Evolutionary conservation across 2,888 invertebrate genomes (phyloP).

Genomic region (Charanyca ferruginea): DNA sequence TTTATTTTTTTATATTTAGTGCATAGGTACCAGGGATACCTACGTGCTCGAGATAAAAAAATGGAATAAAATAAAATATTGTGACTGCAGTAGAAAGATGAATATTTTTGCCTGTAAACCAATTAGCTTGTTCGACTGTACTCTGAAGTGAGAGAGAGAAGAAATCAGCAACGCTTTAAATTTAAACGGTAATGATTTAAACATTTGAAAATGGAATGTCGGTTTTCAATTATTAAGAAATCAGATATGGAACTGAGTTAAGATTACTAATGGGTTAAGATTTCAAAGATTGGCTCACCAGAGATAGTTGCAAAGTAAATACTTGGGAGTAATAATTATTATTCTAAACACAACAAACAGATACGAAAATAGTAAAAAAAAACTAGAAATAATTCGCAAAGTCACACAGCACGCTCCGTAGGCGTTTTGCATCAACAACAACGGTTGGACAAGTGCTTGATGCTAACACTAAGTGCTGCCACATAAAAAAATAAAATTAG

Average conservation of each 20-base stretch:
- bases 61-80: no score
- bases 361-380: conserved; percentile 25
- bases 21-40: no score
- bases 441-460: conserved; percentile 41
- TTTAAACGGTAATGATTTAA: background rate
- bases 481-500: conserved; percentile 8
- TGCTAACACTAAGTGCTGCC: conserved; percentile 32
- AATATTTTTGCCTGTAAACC: no score
- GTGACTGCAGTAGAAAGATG: no score
- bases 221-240: no score
- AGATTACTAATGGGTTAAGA: no score
- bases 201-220: background rate
- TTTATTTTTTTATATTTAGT: no score
- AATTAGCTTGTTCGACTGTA: no score
- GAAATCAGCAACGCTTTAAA: background rate
- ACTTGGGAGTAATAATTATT: background rate
- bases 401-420: conserved; percentile 62
- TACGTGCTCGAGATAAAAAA: no score
- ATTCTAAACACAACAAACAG: conserved; percentile 21
- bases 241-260: background rate
- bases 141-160: background rate
- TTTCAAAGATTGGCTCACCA: background rate
- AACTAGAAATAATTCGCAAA: conserved; percentile 52
- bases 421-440: conserved; percentile 73
- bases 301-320: background rate